These are phyloP conservation scores for Eubasilissa regina DNA, from an alignment of 1,140 invertebrate species.

Conservation along the genomic window DNA sequence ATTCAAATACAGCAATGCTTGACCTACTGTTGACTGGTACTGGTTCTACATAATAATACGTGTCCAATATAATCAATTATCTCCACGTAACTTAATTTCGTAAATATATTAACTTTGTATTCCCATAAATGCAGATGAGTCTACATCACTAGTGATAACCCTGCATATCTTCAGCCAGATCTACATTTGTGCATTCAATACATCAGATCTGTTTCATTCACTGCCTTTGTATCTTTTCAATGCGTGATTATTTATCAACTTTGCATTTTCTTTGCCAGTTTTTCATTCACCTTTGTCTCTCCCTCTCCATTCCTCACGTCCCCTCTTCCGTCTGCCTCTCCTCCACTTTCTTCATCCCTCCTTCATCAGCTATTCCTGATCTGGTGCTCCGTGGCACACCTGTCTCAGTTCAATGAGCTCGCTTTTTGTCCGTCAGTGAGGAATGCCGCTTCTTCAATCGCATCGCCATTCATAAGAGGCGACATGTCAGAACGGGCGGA, in stretches of 20 bases:
- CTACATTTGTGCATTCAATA: not conserved
- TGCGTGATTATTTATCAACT: conserved; percentile 24
- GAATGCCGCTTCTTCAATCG: conserved; percentile 39
- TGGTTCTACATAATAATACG: too few relatives aligned
- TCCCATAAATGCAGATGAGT: too few relatives aligned
- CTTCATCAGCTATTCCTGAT: not conserved
- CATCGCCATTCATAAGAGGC: conserved; percentile 38
- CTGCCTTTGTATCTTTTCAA: conserved; percentile 4
- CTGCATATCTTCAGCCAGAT: too few relatives aligned
- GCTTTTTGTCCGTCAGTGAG: conserved; percentile 35
- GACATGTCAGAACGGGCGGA: conserved; percentile 30
- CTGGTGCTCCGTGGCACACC: conserved; percentile 4
- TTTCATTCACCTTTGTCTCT: conserved; percentile 35
- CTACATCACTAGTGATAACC: too few relatives aligned
- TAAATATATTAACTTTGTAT: too few relatives aligned
- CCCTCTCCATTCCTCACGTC: not conserved
- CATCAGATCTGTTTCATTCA: not conserved
- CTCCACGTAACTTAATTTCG: too few relatives aligned
- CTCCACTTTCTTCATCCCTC: not conserved
- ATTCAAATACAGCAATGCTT: too few relatives aligned
- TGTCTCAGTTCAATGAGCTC: conserved; percentile 36
- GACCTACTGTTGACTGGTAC: too few relatives aligned
- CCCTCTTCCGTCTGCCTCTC: not conserved
- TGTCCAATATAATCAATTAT: too few relatives aligned
- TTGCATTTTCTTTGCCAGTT: conserved; percentile 37